Base-by-base conservation (phyloP, 2,113 vertebrate genomes). In the Pundamilia nyererei region DNA sequence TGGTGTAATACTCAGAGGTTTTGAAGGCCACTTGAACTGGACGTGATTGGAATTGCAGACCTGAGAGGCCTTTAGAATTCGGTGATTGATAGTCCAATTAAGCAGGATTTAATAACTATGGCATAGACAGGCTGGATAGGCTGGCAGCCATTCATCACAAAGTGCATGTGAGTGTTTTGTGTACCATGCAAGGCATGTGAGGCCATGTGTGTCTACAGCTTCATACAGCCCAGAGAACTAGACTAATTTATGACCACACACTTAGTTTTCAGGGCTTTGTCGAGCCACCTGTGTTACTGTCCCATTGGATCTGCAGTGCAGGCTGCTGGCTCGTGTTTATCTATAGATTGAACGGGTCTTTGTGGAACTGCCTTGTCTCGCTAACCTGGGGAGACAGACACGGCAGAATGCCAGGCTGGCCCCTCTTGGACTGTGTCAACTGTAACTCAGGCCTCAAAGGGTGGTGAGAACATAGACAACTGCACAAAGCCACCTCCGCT, bases 1-100 rank as follows among this genome's bases (percentile, higher is more conserved):
- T n/a, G 80, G 72, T 85, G 35, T 80, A 86, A 82, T 92, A 90
- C 89, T 93, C 26, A 79, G 47, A 72, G 65, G 79, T 84, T 92
- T 85, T 89, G 90, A 88, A 87, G 88, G 83, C 85, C 49, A 60
- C 82, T 92, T 91, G 89, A 91, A 87, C 58, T 82, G 77, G 84
- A 91, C 49, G 92, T 94, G 89, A 94, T 90, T 89, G 85, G 90
- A 95, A 93, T 94, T 81, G 84, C 6, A 55, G 84, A 93, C 82
- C 81, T 82, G 56, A 56, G 84, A 89, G 62, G 87, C 85, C 91
- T 68, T 40, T 89, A 84, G 86, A 93, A 93, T 90, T 86, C 9
- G 6, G 82, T 96, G 95, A 96, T 95, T 94, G 94, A 95, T 96
- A 85, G 95, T 95, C 93, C 95, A 95, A 94, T 96, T 95, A 96